Evolutionary conservation across 1,140 invertebrate genomes (phyloP).

Genomic region (Teleogryllus occipitalis): DNA sequence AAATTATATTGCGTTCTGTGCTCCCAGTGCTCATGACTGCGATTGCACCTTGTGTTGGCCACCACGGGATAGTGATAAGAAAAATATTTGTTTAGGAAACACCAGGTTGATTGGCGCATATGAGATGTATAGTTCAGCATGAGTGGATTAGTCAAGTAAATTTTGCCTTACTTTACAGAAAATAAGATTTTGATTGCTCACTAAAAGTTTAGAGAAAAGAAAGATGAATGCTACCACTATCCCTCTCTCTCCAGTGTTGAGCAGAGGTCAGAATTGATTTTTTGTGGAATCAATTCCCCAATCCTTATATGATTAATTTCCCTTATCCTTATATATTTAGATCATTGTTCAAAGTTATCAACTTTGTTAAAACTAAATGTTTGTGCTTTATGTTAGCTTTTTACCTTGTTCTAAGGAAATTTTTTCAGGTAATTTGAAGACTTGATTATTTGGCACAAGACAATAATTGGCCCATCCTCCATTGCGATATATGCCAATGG

Average conservation of each 20-base stretch:
- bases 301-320: not conserved
- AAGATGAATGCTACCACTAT: not conserved
- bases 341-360: not conserved
- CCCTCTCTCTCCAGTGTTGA: not conserved
- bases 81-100: too few relatives aligned
- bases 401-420: slow-evolving; percentile 47
- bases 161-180: not conserved
- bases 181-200: not conserved
- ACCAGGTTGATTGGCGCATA: too few relatives aligned
- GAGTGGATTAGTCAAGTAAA: not conserved
- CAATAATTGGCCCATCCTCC: slow-evolving; percentile 60
- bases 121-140: too few relatives aligned
- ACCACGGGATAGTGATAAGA: too few relatives aligned
- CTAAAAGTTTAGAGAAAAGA: not conserved
- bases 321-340: not conserved
- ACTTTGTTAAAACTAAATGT: not conserved
- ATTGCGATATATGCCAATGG: slow-evolving; percentile 53
- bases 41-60: too few relatives aligned
- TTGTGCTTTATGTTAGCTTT: not conserved
- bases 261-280: not conserved
- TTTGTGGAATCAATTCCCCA: not conserved
- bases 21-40: too few relatives aligned
- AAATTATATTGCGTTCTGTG: too few relatives aligned
- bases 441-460: slow-evolving; percentile 48
- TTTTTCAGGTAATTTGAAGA: slow-evolving; percentile 42